These are phyloP conservation scores for Eulemur albifrons DNA, from an alignment of 2,797 vertebrate genomes.

Conservation along the genomic window DNA sequence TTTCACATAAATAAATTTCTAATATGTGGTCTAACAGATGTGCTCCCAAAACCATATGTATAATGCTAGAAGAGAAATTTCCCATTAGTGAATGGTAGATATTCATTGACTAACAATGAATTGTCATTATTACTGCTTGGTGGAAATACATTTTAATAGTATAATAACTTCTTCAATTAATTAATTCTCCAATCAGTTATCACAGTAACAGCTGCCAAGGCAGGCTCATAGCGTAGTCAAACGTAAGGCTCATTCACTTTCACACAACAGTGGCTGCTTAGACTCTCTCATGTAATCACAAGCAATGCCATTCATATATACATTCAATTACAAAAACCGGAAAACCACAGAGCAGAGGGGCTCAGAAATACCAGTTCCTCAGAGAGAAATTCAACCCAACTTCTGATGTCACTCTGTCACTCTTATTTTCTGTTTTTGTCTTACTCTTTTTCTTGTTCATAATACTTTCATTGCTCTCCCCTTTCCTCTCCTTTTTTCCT, in stretches of 20 bases:
- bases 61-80: slow-evolving; percentile 5
- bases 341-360: neutral
- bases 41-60: slow-evolving; percentile 23
- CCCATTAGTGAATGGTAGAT: neutral
- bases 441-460: neutral
- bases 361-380: neutral
- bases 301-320: neutral
- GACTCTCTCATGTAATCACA: slow-evolving; percentile 29
- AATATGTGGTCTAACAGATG: neutral
- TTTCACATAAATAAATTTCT: slow-evolving; percentile 40
- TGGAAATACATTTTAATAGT: slow-evolving; percentile 53
- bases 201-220: slow-evolving; percentile 64
- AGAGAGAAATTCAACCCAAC: neutral
- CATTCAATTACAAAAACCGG: slow-evolving; percentile 50
- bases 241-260: slow-evolving; percentile 48
- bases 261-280: slow-evolving; percentile 38
- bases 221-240: slow-evolving; percentile 36
- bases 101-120: slow-evolving; percentile 54
- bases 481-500: neutral
- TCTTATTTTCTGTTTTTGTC: neutral
- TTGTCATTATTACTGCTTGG: slow-evolving; percentile 37
- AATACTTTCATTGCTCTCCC: neutral
- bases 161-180: slow-evolving; percentile 69
- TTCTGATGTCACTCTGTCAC: neutral
- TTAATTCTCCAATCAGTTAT: slow-evolving; percentile 71